These are phyloP conservation scores for Amphimallon solstitiale DNA, from an alignment of 2,888 invertebrate genomes.

Conservation along the genomic window DNA sequence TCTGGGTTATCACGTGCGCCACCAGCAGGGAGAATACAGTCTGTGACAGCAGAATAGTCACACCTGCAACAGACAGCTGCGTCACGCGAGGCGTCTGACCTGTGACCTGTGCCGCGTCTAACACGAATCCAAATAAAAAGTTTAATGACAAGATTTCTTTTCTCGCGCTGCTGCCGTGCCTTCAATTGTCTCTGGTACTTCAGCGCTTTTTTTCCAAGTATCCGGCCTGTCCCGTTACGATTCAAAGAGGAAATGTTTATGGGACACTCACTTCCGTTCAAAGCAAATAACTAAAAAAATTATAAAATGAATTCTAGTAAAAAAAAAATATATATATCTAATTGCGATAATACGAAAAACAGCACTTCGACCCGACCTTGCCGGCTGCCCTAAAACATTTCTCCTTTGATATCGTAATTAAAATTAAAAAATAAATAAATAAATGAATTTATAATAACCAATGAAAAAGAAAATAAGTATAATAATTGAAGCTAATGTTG, in stretches of 20 bases:
- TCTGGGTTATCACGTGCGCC: conserved; percentile 98
- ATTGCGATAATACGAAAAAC: conserved; percentile 44
- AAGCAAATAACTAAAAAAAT: conserved; percentile 9
- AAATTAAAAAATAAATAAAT: conserved; percentile 39
- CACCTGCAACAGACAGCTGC: conserved; percentile 87
- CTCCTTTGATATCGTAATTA: conserved; percentile 60
- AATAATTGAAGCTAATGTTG: conserved; percentile 44
- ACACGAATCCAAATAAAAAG: conserved; percentile 3
- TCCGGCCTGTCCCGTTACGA: conserved; percentile 61
- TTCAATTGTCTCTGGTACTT: conserved; percentile 34
- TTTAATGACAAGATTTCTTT: conserved; percentile 35
- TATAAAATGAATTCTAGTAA: no score
- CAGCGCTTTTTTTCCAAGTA: conserved; percentile 57
- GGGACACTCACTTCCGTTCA: conserved; percentile 47
- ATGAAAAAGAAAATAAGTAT: conserved; percentile 7
- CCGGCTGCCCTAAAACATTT: conserved; percentile 61
- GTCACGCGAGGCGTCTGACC: conserved; percentile 63
- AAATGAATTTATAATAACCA: conserved; percentile 24
- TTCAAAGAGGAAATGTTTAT: conserved; percentile 64
- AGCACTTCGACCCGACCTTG: conserved; percentile 51
- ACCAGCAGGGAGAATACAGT: conserved; percentile 99
- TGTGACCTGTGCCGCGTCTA: conserved; percentile 61
- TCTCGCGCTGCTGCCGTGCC: conserved; percentile 49
- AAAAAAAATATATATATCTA: no score
- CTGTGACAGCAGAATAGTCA: conserved; percentile 98